Evolutionary conservation across 2,113 vertebrate species (phyloP), one percentile per base, ranked within the genome.

Genomic region (Archilochus colubris): DNA sequence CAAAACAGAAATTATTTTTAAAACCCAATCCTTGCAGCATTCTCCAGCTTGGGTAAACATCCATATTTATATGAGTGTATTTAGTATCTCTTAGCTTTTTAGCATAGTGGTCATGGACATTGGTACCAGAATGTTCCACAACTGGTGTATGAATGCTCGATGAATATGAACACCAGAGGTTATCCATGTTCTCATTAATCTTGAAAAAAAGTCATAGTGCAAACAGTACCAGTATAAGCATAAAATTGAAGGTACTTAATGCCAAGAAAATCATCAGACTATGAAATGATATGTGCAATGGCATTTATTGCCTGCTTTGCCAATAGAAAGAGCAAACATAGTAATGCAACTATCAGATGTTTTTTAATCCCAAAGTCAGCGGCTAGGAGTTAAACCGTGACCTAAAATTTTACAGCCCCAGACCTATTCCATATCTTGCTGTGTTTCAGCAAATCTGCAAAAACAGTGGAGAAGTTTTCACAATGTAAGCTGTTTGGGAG

Each of bases 181-280:
- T 50, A 77, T 33, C 13, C 3, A 2, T 30, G 46, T 77, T 89
- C 66, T 90, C 79, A 81, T 88, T 95, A 84, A 95, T 91, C 89
- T 50, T 95, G 74, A 88, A 95, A 86, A 61, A 72, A 36, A 31
- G 55, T 92, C 93, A 57, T 61, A 74, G 48, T 62, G 62, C 43
- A 94, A 95, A 94, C 3, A 85, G 20, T 74, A 88, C 30, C 38
- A 78, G 31, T 53, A 43, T 25, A 51, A 88, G 72, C 62, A 87
- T 44, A 93, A 95, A 95, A 94, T 30, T 86, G 50, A 89, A 95
- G 54, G 53, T 30, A 51, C 53, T 86, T 86, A 78, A 89, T 63
- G 30, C 63, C 36, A 89, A 91, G 88, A 91, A 86, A 55, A 70
- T 61, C 62, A 87, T 75, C 78, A 83, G 73, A 76, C 36, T 46